Evolutionary conservation across 2,888 invertebrate genomes (phyloP).

Genomic region (Apomyelois bistriatella): DNA sequence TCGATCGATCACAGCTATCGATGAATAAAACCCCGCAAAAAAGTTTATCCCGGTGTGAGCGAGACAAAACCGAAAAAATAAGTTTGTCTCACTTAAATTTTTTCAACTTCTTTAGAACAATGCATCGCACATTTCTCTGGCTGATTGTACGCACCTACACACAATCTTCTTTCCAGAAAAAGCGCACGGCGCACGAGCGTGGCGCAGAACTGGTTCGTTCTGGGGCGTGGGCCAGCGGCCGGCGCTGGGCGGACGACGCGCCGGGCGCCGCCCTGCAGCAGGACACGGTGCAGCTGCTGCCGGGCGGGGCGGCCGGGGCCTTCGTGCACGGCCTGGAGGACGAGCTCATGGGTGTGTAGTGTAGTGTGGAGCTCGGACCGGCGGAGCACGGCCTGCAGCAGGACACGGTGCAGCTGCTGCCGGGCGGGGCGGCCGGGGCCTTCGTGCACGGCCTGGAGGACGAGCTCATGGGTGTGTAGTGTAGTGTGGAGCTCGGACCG

Average conservation of each 20-base stretch:
- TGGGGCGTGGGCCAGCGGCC: conserved; percentile 88
- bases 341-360: conserved; percentile 87
- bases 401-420: conserved; percentile 86
- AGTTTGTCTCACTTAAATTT: too few species aligned
- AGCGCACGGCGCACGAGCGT: conserved; percentile 91
- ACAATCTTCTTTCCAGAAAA: too few species aligned
- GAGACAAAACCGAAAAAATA: too few species aligned
- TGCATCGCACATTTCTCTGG: too few species aligned
- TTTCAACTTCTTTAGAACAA: too few species aligned
- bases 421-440: conserved; percentile 97
- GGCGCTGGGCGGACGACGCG: conserved; percentile 87
- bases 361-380: not conserved
- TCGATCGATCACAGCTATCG: too few species aligned
- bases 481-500: too few species aligned
- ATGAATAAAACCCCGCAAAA: too few species aligned
- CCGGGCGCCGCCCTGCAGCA: conserved; percentile 94
- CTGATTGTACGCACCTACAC: too few species aligned
- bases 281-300: conserved; percentile 86
- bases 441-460: conserved; percentile 99
- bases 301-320: conserved; percentile 97
- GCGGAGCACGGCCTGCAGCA: conserved; percentile 81
- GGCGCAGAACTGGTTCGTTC: conserved; percentile 90
- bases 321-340: conserved; percentile 99
- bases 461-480: conserved; percentile 87
- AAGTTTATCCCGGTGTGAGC: too few species aligned